Base-by-base conservation (phyloP, 2,113 vertebrate genomes). In the Brachyhypopomus gauderio region DNA sequence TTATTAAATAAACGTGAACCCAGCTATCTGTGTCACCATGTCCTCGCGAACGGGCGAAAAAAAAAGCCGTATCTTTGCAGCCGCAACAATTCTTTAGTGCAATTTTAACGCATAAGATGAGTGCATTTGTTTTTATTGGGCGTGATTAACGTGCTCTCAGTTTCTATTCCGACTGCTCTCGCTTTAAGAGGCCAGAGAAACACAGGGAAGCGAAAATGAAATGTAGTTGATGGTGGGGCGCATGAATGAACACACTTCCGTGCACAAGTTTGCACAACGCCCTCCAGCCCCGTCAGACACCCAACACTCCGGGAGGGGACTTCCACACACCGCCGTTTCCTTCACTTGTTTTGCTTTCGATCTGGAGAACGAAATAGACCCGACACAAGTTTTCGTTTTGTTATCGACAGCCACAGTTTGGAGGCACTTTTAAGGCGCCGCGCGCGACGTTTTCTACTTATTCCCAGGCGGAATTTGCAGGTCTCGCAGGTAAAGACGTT, bases 321-420 rank as follows among this genome's bases (percentile, higher is more conserved):
- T 96, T 95, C 94, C 95, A 95, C 89, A 88, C 78, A 88, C 89
- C 89, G 91, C 92, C 90, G 91, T 92, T 94, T 92, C 95, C 94
- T 94, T 92, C 88, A 87, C 93, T 95, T 96, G 96, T 98, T 98
- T 98, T 97, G 96, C 96, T 98, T 98, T 98, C 96, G 96, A 89
- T 98, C 96, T 97, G 94, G 91, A 87, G 88, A 85, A 41, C 88
- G 89, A 81, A 94, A 94, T 94, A 88, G 92, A 89, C 88, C 91
- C 81, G 88, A 92, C 86, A 91, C 89, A 91, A 88, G 94, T 95
- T 94, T 92, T 91, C 90, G 41, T 91, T 95, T 93, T 93, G 89
- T 85, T 93, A 91, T 92, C 86, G 84, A 84, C 85, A 77, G 30
- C 27, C 25, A 77, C 59, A 45, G 59, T 58, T 69, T 34, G 76